These are phyloP conservation scores for Drosophila serrata DNA, from an alignment of 1,140 invertebrate genomes.

Conservation along the genomic window DNA sequence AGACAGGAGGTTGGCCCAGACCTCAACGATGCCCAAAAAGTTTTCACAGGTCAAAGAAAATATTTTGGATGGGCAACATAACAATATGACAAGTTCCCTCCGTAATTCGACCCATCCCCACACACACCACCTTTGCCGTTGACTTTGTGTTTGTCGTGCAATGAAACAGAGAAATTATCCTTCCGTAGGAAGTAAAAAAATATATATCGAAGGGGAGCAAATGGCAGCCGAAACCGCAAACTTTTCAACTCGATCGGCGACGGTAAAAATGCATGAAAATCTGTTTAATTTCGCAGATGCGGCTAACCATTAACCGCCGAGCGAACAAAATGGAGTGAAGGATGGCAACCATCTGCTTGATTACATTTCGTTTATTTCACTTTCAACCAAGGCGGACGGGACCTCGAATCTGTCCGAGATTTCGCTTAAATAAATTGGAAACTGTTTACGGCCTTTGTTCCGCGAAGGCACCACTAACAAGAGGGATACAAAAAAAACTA, in stretches of 20 bases:
- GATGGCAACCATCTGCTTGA: conserved; percentile 66
- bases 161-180: conserved; percentile 49
- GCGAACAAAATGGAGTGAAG: conserved; percentile 13
- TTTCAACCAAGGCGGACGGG: conserved; percentile 5
- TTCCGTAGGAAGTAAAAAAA: conserved; percentile 17
- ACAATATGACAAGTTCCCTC: conserved; percentile 64
- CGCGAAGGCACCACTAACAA: conserved; percentile 30
- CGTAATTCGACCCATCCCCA: conserved; percentile 29
- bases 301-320: conserved; percentile 46
- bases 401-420: conserved; percentile 14
- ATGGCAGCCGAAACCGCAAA: conserved; percentile 44
- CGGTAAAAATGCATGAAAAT: conserved; percentile 54
- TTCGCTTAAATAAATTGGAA: conserved; percentile 77
- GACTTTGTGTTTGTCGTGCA: conserved; percentile 36
- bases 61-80: conserved; percentile 61
- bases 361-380: conserved; percentile 62
- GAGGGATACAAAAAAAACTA: conserved; percentile 52
- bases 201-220: conserved; percentile 5
- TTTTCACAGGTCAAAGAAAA: conserved; percentile 78
- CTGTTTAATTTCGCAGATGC: conserved; percentile 60
- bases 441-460: conserved; percentile 57
- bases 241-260: conserved; percentile 49
- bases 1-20: conserved; percentile 14
- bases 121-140: conserved; percentile 20
- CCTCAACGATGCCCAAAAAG: conserved; percentile 64